These are phyloP conservation scores for Arvicanthis niloticus DNA, from an alignment of 2,113 vertebrate species.

Conservation along the genomic window DNA sequence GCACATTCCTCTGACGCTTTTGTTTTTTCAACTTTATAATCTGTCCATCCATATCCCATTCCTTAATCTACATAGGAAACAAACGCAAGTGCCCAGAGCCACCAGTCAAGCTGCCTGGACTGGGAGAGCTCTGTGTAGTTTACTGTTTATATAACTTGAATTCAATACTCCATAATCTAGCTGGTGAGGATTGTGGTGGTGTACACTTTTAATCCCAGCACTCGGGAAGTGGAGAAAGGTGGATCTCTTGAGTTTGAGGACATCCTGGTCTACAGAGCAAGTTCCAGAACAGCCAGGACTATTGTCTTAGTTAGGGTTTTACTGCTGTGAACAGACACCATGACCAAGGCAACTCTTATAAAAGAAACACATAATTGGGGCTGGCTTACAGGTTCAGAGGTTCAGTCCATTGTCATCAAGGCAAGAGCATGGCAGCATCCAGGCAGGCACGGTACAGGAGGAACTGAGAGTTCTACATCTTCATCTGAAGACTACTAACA, in stretches of 20 bases:
- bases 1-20: not conserved
- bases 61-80: not conserved
- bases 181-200: not conserved
- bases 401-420: too few species aligned
- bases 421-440: too few species aligned
- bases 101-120: not conserved
- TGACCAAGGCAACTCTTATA: too few species aligned
- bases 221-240: not conserved
- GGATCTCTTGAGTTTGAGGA: not conserved
- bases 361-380: too few species aligned
- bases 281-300: not conserved
- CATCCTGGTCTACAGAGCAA: not conserved
- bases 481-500: too few species aligned
- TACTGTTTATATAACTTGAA: not conserved
- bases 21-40: not conserved
- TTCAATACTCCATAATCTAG: not conserved
- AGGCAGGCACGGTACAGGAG: too few species aligned
- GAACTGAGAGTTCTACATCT: too few species aligned
- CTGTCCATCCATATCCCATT: not conserved
- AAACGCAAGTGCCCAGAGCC: not conserved
- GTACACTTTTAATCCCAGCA: not conserved
- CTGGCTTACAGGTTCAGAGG: too few species aligned
- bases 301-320: too few species aligned
- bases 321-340: too few species aligned
- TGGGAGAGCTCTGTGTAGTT: not conserved